Evolutionary conservation across 2,113 vertebrate genomes (phyloP).

Genomic region (Periophthalmodon schlosseri): DNA sequence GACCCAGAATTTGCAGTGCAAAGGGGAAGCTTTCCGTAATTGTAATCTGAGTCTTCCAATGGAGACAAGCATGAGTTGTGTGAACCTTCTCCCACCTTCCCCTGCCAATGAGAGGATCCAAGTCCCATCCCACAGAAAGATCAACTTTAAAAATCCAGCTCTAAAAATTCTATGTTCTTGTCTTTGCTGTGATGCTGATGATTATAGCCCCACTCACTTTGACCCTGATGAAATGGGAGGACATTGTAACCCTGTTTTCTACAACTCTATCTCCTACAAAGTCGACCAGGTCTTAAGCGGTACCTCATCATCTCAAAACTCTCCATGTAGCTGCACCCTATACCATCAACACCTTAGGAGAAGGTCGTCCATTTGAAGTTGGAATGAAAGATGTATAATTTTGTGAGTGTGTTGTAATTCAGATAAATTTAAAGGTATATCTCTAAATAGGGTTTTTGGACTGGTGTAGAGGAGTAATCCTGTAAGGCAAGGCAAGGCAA

Average conservation of each 20-base stretch:
- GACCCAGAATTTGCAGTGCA: constrained; percentile 29
- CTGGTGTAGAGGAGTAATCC: not conserved
- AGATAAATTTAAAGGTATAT: not conserved
- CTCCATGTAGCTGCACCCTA: constrained; percentile 64
- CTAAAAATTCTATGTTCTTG: constrained; percentile 70
- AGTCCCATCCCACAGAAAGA: constrained; percentile 37
- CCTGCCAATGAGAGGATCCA: constrained; percentile 58
- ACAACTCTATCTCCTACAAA: constrained; percentile 82
- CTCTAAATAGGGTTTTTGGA: not conserved
- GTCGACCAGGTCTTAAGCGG: constrained; percentile 75
- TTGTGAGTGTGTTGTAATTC: not conserved
- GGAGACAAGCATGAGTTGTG: constrained; percentile 77
- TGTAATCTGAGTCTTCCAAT: constrained; percentile 73
- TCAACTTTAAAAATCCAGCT: not conserved
- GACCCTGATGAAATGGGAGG: constrained; percentile 67
- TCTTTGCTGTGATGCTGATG: constrained; percentile 68
- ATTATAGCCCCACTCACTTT: constrained; percentile 49
- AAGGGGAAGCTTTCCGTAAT: constrained; percentile 34
- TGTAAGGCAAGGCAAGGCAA: too few relatives aligned
- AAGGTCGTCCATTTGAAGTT: constrained; percentile 69
- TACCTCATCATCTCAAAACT: constrained; percentile 73
- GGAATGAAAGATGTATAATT: not conserved
- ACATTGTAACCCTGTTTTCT: constrained; percentile 82
- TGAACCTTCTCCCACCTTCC: constrained; percentile 78
- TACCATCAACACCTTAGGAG: constrained; percentile 67